Base-by-base conservation (phyloP, 2,113 vertebrate species). In the Corynorhinus townsendii region DNA sequence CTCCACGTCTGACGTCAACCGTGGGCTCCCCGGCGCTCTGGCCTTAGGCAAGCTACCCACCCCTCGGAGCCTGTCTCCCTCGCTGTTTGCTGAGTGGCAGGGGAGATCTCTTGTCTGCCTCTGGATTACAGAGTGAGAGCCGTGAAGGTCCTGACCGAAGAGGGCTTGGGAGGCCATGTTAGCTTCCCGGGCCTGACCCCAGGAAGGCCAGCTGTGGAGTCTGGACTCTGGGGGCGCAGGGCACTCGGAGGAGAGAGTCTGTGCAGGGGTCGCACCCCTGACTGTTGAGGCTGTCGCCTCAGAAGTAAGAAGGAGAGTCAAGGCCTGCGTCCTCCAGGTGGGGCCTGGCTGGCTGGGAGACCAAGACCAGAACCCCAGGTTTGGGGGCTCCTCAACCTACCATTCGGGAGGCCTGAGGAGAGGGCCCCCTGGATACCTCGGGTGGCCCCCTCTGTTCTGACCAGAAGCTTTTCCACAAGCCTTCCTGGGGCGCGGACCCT, bases 261-360 rank as follows among this genome's bases (percentile, higher is more conserved):
- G 4, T 3, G 20, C 1, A 9, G 7, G 24, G 9, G 33, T 6
- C 3, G n/a, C 14, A 3, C 5, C 7, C 7, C 19, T 1, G 28
- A 8, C 54, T 8, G 3, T 19, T 5, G 52, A 43, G 24, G 11
- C 66, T 28, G 59, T 3, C 5, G 2, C 91, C 56, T 75, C 12
- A 22, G 40, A 0, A 9, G 49, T 19, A 2, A 17, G 9, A 7
- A 17, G 40, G 11, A 52, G 59, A 20, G 15, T 24, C 35, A 10
- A 16, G 68, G 43, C 75, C 47, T 17, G 59, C 16, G 76, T n/a
- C 19, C 33, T 24, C 16, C 28, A 17, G 47, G 2, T 4, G 33
- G 5, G 7, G 7, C 47, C 71, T 2, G 8, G 30, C 45, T 47
- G 75, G 28, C 38, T 16, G 38, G 24, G 56, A 3, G 8, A 30